Base-by-base conservation (phyloP, 2,888 invertebrate species). In the Dyspetes luteomarginatus region DNA sequence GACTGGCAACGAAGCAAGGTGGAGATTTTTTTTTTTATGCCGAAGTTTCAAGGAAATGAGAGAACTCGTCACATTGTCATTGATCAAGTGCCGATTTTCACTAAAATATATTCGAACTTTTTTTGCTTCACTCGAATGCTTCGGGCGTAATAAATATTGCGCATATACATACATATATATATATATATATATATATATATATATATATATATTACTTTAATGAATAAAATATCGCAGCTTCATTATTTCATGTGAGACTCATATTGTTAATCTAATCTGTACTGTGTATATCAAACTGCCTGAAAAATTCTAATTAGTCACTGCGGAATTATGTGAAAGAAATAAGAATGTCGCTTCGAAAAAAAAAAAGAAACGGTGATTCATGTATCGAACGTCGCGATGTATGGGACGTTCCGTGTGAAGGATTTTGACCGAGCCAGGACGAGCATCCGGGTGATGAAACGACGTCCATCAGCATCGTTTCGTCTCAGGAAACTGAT, bases 61-160 rank as follows among this genome's bases (percentile, higher is more conserved):
- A 73, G 60, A 55, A 7, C 62, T 12, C 24, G 67, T 67, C 60
- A 67, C 43, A 52, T 30, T 65, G 60, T 73, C 64, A 73, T 73
- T 60, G 78, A 78, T 19, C 67, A 73, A 68, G 73, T 73, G 64
- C 56, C 77, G 64, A 65, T 69, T 77, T n/a, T 43, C 71, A 55
- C 74, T 67, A 50, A 15, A n/a, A 45, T 45, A 45, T n/a, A 36
- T 36, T 36, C 36, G 4, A 36, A 36, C 36, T 7, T 36, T 36
- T 36, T 43, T 73, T 52, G 62, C 52, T 36, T 52, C 52, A 62
- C 72, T 64, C 62, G 67, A 67, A 68, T 68, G 76, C 76, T 81
- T 81, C 76, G 80, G 52, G 76, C 67, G 72, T 68, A 64, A 68
- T 64, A 68, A 73, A 73, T 73, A 52, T 73, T 73, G 81, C 77